phyloP scores from a whole-genome alignment of 2,888 invertebrate species.

The Agonopterix alstromeriana region DNA sequence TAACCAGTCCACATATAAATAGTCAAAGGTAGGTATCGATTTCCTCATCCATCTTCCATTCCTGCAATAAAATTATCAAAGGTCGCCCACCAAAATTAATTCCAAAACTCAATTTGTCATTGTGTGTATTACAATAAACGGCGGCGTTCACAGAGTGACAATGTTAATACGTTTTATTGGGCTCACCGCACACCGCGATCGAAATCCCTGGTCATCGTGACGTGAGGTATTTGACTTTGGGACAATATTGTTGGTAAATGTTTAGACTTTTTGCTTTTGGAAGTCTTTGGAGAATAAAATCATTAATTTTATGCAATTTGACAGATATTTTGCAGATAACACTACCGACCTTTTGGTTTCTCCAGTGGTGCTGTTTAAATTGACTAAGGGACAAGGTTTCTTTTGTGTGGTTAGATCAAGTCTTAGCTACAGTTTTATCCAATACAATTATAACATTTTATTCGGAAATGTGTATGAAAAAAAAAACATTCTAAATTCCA shows the following conservation, averaged over 20 bases:
- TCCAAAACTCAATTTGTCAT: conserved; percentile 3
- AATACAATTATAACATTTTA: too few species aligned
- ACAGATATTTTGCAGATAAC: neutral
- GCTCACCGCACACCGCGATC: conserved; percentile 1
- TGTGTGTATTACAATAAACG: neutral
- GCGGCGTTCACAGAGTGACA: neutral
- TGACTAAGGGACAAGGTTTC: too few species aligned
- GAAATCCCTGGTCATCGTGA: neutral
- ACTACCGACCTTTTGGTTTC: too few species aligned
- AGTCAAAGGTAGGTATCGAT: too few species aligned
- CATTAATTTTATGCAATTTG: neutral
- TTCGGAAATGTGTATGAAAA: too few species aligned
- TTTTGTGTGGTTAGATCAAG: too few species aligned
- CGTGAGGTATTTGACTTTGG: neutral
- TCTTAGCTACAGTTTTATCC: too few species aligned
- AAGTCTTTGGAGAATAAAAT: neutral
- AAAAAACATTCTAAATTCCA: too few species aligned
- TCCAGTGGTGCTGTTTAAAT: too few species aligned
- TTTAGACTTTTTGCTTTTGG: neutral
- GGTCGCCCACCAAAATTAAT: conserved; percentile 1
- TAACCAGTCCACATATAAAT: too few species aligned
- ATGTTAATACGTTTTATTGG: conserved; percentile 6
- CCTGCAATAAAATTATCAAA: neutral
- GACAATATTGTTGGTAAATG: conserved; percentile 1
- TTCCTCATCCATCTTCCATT: neutral